Conservation (phyloP, 2,888 invertebrate species). For the Syrista parreyssii region DNA sequence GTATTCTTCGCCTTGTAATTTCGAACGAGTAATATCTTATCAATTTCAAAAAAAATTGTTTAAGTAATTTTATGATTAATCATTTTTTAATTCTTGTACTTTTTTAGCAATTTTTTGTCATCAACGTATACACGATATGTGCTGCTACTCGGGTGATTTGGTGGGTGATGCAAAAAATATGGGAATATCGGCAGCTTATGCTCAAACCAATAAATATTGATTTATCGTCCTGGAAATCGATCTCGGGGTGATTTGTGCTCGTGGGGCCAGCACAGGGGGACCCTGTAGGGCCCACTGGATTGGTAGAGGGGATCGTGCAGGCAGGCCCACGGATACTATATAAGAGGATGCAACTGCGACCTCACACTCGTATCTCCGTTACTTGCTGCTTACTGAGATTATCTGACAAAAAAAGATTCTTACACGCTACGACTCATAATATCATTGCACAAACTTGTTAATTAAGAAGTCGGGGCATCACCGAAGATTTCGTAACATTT, state of each 20-base stretch:
- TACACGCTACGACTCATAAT: background rate
- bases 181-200: slow-evolving; percentile 27
- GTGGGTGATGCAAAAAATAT: background rate
- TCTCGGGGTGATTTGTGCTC: slow-evolving; percentile 59
- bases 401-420: slow-evolving; percentile 10
- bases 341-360: slow-evolving; percentile 53
- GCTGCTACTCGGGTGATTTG: background rate
- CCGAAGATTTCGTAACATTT: background rate
- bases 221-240: slow-evolving; percentile 62
- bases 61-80: background rate
- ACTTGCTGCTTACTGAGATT: slow-evolving; percentile 36
- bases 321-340: slow-evolving; percentile 49
- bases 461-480: background rate
- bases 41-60: background rate
- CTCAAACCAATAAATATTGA: slow-evolving; percentile 59
- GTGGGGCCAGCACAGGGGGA: slow-evolving; percentile 25
- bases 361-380: slow-evolving; percentile 48
- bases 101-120: background rate
- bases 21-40: background rate
- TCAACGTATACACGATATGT: background rate
- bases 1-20: background rate
- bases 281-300: slow-evolving; percentile 36
- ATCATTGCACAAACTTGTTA: background rate
- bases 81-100: background rate
- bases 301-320: slow-evolving; percentile 14